Percentiles rank a stretch among this genome's conserved stretches.
These are phyloP conservation scores for Amniataba percoides DNA, from an alignment of 2,797 vertebrate genomes.

Conservation along the genomic window DNA sequence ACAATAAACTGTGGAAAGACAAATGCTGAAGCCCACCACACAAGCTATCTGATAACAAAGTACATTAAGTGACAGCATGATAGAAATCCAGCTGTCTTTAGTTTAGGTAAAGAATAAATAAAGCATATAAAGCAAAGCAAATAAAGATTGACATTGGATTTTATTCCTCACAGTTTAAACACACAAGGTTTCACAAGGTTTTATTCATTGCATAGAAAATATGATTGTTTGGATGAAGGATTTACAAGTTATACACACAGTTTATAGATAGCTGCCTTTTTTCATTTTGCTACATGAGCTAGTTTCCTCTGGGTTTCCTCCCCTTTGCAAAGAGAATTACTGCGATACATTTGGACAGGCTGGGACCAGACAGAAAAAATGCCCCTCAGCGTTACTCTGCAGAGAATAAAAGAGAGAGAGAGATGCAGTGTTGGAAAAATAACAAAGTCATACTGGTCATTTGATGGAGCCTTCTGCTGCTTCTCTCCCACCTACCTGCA, in stretches of 20 bases:
- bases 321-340: slow-evolving; percentile 27
- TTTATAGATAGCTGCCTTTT: slow-evolving; percentile 79
- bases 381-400: slow-evolving; percentile 72
- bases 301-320: slow-evolving; percentile 13
- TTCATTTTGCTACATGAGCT: slow-evolving; percentile 65
- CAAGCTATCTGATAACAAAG: background rate
- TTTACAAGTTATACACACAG: slow-evolving; percentile 34
- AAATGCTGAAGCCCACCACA: background rate
- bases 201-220: slow-evolving; percentile 26
- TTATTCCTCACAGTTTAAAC: slow-evolving; percentile 35
- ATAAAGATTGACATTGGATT: background rate
- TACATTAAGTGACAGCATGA: background rate
- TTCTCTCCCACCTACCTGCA: slow-evolving; percentile 70
- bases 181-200: slow-evolving; percentile 27
- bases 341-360: slow-evolving; percentile 59
- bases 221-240: background rate
- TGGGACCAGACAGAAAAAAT: slow-evolving; percentile 81
- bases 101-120: too few species aligned
- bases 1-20: background rate
- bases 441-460: background rate
- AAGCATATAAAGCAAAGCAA: too few species aligned
- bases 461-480: background rate
- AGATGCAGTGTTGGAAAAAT: slow-evolving; percentile 1
- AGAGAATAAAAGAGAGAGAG: slow-evolving; percentile 20
- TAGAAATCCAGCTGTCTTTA: too few species aligned